Percentiles rank a stretch among this genome's conserved stretches.
phyloP scores from a whole-genome alignment of 1,140 invertebrate species.

The Hydropsyche tenuis region DNA sequence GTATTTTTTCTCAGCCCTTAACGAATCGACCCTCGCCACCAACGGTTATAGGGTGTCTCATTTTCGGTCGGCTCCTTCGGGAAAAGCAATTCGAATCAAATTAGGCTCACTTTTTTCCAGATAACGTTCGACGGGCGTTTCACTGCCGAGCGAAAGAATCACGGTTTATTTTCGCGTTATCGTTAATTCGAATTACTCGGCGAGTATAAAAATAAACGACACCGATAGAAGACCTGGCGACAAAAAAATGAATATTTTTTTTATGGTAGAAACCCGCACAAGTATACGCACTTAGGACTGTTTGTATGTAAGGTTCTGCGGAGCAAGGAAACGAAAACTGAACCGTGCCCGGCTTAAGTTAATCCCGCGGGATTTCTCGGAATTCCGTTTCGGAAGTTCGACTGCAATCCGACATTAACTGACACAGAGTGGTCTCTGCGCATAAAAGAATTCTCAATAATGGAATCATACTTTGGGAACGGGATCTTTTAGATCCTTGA shows the following conservation, averaged over 20 bases:
- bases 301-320: no score
- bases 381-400: not conserved
- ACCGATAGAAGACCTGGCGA: no score
- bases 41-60: no score
- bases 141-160: not conserved
- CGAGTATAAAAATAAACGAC: no score
- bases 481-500: not conserved
- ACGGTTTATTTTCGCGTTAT: constrained; percentile 12
- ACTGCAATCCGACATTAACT: constrained; percentile 19
- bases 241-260: no score
- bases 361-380: constrained; percentile 9
- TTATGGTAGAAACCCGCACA: no score
- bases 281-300: no score
- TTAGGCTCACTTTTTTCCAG: constrained; percentile 6
- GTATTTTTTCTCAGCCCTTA: no score
- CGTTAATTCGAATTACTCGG: not conserved
- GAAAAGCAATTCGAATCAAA: constrained; percentile 4
- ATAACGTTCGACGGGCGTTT: not conserved
- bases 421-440: not conserved
- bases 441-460: not conserved
- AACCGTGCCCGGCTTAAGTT: constrained; percentile 5
- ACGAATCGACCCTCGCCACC: no score
- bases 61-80: no score
- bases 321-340: not conserved
- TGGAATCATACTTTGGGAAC: constrained; percentile 8